Percentiles rank a stretch among this genome's conserved stretches.
These are phyloP conservation scores for Intellagama lesueurii DNA, from an alignment of 2,797 vertebrate species.

Conservation along the genomic window DNA sequence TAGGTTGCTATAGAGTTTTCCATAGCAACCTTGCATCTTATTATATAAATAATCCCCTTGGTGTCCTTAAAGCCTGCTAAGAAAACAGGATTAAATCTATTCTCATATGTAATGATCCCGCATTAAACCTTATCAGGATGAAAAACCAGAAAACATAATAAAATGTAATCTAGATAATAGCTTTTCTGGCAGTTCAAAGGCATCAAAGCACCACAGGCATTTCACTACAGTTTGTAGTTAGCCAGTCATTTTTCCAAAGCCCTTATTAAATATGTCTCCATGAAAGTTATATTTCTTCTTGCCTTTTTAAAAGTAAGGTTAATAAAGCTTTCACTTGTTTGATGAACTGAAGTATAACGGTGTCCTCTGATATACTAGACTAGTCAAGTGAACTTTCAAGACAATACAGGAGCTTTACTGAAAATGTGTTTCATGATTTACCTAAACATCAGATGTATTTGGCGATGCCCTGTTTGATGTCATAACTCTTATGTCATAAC, in stretches of 20 bases:
- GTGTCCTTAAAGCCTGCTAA: conserved; percentile 81
- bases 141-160: conserved; percentile 76
- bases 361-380: conserved; percentile 15
- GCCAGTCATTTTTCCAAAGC: conserved; percentile 40
- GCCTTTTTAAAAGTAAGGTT: conserved; percentile 14
- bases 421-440: neutral
- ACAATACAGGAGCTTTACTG: neutral
- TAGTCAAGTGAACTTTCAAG: neutral
- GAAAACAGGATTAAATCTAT: conserved; percentile 80
- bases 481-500: neutral
- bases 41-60: conserved; percentile 82
- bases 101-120: conserved; percentile 77
- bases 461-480: neutral
- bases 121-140: conserved; percentile 78
- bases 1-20: conserved; percentile 84
- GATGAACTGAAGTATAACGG: conserved; percentile 1
- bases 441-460: neutral
- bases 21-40: conserved; percentile 86
- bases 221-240: conserved; percentile 28
- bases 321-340: conserved; percentile 38
- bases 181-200: conserved; percentile 62
- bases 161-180: conserved; percentile 74
- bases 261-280: conserved; percentile 46
- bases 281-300: conserved; percentile 38
- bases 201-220: conserved; percentile 42